Conservation (phyloP, 2,888 invertebrate species). For the Dascillus cervinus region DNA sequence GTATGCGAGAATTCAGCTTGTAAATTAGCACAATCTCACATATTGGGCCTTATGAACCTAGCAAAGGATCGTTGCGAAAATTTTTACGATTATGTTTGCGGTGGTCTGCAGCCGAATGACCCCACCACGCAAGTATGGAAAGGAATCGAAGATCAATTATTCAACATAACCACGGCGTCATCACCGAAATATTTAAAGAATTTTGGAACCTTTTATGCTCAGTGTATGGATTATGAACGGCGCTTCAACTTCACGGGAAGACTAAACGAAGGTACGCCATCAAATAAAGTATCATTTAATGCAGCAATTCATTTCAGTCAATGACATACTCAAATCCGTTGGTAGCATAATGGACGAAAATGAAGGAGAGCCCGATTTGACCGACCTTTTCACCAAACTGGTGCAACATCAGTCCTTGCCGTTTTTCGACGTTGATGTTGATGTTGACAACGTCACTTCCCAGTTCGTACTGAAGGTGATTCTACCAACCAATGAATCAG, state of each 20-base stretch:
- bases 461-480: constrained; percentile 23
- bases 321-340: no score
- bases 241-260: no score
- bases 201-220: constrained; percentile 24
- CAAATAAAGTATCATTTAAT: no score
- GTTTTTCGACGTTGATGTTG: constrained; percentile 23
- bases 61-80: constrained; percentile 25
- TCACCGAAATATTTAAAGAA: constrained; percentile 11
- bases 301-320: no score
- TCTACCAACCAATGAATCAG: constrained; percentile 18
- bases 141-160: constrained; percentile 14
- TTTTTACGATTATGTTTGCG: constrained; percentile 31
- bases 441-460: constrained; percentile 18
- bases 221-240: no score
- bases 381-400: constrained; percentile 22
- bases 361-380: constrained; percentile 13
- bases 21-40: constrained; percentile 23
- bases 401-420: constrained; percentile 22
- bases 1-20: constrained; percentile 20
- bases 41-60: constrained; percentile 26
- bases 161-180: constrained; percentile 12
- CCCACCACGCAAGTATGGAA: constrained; percentile 14
- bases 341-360: no score
- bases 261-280: no score
- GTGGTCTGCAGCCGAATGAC: constrained; percentile 16